Evolutionary conservation across 2,113 vertebrate species (phyloP), one percentile per base, ranked within the genome.

Genomic region (Todiramphus chloris): DNA sequence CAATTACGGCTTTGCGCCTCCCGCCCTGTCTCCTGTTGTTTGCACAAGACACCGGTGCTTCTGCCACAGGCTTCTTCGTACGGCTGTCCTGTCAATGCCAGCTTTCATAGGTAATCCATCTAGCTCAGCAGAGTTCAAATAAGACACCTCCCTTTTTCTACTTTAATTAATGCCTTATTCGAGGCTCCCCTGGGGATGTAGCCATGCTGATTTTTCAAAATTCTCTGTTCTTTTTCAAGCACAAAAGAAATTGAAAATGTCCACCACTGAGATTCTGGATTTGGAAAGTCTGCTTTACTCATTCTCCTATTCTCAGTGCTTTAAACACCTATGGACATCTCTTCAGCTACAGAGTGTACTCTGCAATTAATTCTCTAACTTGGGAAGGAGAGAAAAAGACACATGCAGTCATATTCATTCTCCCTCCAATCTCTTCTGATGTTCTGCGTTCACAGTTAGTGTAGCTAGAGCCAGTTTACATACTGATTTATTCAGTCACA

Each of bases 81-180:
- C 76, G 68, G 86, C 94, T 92, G 93, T 89, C 90, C 92, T 94
- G 89, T 93, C 95, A 95, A 82, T 96, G 96, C 94, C 95, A 96
- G 94, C 94, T 96, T 75, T 94, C 89, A 72, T 41, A 89, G 94
- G 80, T 95, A 95, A 96, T 95, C 96, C 92, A 94, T 93, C 90
- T 83, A 89, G 83, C 96, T 97, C 95, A 96, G 96, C 96, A 96
- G 62, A 92, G 92, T 93, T 95, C 96, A 95, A 87, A 92, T 81
- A 73, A 94, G 95, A 85, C 91, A 89, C 91, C 94, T 92, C 91
- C 94, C 95, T 95, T 89, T 82, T 91, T 93, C 55, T 50, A 23
- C 78, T 90, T 93, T 92, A 96, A 96, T 96, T 95, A 96, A 55
- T 79, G 91, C 73, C 75, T 92, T 83, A 58, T 77, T 94, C 72